phyloP scores from a whole-genome alignment of 2,888 invertebrate species.

The Euphydryas editha region DNA sequence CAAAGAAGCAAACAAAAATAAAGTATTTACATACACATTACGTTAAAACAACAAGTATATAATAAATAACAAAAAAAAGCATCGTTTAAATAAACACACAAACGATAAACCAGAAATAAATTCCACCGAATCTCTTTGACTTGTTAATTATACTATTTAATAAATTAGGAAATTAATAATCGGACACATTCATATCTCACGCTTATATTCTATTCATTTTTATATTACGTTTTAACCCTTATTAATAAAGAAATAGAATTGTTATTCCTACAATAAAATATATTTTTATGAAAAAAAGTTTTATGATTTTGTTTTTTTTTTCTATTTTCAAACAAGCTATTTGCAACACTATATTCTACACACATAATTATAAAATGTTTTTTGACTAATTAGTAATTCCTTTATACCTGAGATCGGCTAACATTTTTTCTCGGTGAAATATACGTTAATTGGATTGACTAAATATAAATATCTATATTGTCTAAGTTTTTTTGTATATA shows the following conservation, averaged over 20 bases:
- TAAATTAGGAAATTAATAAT: conserved; percentile 28
- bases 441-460: too few relatives aligned
- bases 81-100: background rate
- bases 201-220: background rate
- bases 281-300: background rate
- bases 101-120: background rate
- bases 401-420: background rate
- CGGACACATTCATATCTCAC: conserved; percentile 11
- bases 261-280: background rate
- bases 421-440: background rate
- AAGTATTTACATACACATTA: too few relatives aligned
- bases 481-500: too few relatives aligned
- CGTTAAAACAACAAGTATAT: too few relatives aligned
- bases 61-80: background rate
- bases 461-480: too few relatives aligned
- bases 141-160: conserved; percentile 30
- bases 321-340: background rate
- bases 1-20: too few relatives aligned
- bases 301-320: background rate
- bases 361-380: too few relatives aligned
- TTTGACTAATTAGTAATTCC: background rate
- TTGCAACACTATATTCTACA: background rate
- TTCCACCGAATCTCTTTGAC: conserved; percentile 24
- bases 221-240: background rate
- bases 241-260: background rate